Base-by-base conservation (phyloP, 2,113 vertebrate genomes). In the Himantopus leucocephalus region DNA sequence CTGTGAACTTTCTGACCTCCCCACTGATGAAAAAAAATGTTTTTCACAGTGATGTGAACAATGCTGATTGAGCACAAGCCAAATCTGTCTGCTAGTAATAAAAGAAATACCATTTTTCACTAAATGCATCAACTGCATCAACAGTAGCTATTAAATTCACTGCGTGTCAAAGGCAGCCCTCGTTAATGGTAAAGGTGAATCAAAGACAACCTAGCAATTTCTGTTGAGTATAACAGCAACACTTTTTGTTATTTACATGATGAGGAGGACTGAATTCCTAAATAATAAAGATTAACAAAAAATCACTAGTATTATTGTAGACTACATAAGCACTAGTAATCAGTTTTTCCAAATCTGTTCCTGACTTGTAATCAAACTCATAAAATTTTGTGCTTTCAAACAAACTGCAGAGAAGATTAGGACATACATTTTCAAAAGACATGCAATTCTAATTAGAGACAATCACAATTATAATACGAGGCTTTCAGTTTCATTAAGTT, bases 361-460 rank as follows among this genome's bases (percentile, higher is more conserved):
- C 77, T 95, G 80, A 96, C 87, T 88, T 96, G 19, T 92, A 63
- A 26, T 85, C 67, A 95, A 94, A 95, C 94, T 96, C 79, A 92
- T 94, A 95, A 95, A 95, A 94, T 87, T 60, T 82, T 83, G 47
- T 34, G 48, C 95, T 97, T 93, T 86, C 85, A 92, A 77, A 91
- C 68, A 92, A 88, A 93, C 84, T 83, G 30, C 71, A 83, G 91
- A 96, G 95, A 95, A 91, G 88, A 93, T 95, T 91, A 93, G 58
- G 91, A 95, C 94, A 43, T 52, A n/a, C 0, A 20, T 85, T 95
- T 34, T 22, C 7, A 80, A 26, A 90, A 55, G 22, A 95, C 80
- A 95, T 70, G 48, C 24, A 91, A 80, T 52, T 94, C 62, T 55
- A 29, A 81, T 73, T 85, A 87, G 60, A 90, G 62, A 87, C 62